Evolutionary conservation across 2,113 vertebrate genomes (phyloP).

Genomic region (Microcebus ravelobensis): DNA sequence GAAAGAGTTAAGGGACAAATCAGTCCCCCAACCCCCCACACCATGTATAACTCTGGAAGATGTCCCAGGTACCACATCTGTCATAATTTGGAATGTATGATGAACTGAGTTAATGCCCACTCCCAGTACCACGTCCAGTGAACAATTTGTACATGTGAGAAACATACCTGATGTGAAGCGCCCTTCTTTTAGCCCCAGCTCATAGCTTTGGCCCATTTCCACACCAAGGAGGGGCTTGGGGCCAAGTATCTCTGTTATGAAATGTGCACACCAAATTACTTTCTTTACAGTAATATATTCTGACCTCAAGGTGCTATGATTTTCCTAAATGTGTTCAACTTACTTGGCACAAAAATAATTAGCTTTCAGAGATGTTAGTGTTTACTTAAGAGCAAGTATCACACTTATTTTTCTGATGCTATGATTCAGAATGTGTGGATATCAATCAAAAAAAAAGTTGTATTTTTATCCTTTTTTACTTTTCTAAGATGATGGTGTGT

Average conservation of each 20-base stretch:
- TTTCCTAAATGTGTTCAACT: neutral
- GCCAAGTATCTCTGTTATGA: neutral
- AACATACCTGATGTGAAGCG: neutral
- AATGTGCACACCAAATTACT: neutral
- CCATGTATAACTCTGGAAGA: neutral
- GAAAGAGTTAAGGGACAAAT: neutral
- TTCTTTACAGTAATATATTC: neutral
- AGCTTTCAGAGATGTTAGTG: slow-evolving; percentile 8
- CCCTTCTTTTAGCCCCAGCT: neutral
- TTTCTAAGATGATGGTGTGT: neutral
- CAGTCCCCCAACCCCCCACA: too few species aligned
- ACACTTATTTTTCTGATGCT: neutral
- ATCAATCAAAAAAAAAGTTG: neutral
- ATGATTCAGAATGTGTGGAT: neutral
- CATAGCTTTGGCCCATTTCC: neutral
- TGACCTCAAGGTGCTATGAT: neutral
- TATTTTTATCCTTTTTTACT: neutral
- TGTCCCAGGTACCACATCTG: neutral
- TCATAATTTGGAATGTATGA: neutral
- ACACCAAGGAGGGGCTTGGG: neutral
- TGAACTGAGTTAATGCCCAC: neutral
- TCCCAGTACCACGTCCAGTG: neutral
- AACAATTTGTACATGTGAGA: neutral
- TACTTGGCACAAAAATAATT: slow-evolving; percentile 13
- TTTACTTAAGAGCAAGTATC: neutral